phyloP scores from a whole-genome alignment of 2,888 invertebrate genomes.

The Hydriomena furcata region DNA sequence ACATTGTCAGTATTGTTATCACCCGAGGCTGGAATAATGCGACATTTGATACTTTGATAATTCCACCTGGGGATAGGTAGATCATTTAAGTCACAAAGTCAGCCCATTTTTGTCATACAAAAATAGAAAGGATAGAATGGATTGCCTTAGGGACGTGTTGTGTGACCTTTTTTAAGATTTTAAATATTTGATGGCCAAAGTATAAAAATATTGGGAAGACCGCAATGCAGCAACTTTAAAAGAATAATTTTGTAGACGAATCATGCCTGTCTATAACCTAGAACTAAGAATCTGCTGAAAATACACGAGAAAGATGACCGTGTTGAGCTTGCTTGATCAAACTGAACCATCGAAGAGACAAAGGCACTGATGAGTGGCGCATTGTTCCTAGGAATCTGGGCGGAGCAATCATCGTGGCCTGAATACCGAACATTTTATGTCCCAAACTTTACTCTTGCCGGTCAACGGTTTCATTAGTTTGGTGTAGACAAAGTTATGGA shows the following conservation, averaged over 20 bases:
- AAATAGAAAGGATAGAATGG: conserved; percentile 27
- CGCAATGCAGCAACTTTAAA: background rate
- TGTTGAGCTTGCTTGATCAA: conserved; percentile 7
- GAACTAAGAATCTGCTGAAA: too few species aligned
- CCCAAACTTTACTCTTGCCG: conserved; percentile 37
- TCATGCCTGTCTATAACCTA: too few species aligned
- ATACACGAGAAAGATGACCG: background rate
- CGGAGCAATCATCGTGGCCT: conserved; percentile 67
- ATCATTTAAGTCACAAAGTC: conserved; percentile 7
- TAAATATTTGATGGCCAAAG: conserved; percentile 27
- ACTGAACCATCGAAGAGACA: conserved; percentile 47
- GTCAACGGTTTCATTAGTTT: conserved; percentile 29
- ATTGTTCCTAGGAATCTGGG: conserved; percentile 61
- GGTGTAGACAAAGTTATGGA: conserved; percentile 7
- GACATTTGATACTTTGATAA: conserved; percentile 19
- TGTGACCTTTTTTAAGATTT: conserved; percentile 29
- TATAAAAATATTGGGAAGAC: conserved; percentile 9
- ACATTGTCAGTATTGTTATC: conserved; percentile 9
- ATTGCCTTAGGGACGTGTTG: conserved; percentile 22
- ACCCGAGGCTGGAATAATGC: conserved; percentile 14
- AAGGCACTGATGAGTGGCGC: conserved; percentile 57
- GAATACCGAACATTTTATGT: conserved; percentile 55
- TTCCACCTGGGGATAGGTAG: conserved; percentile 18
- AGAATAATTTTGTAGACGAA: background rate
- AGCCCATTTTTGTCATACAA: conserved; percentile 16